These are phyloP conservation scores for Lasioglossum morio DNA, from an alignment of 2,888 invertebrate genomes.

Conservation along the genomic window DNA sequence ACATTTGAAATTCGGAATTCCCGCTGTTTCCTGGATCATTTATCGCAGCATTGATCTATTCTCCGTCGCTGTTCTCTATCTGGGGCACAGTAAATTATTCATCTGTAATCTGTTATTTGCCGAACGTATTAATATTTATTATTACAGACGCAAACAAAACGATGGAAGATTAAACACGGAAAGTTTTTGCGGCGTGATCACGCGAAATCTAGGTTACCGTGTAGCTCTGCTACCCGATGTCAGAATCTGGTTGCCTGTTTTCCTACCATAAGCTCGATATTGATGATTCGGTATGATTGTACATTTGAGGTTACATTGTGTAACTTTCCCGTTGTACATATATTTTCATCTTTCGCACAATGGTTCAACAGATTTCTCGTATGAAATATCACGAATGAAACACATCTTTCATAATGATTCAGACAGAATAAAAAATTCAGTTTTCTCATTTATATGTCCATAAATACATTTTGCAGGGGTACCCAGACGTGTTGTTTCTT, in stretches of 20 bases:
- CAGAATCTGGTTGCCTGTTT: constrained; percentile 6
- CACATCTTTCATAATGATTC: neutral
- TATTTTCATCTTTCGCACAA: neutral
- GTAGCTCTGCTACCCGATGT: constrained; percentile 11
- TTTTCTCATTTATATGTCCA: neutral
- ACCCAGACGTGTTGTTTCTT: too few relatives aligned
- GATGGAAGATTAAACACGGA: constrained; percentile 39
- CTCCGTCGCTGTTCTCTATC: constrained; percentile 20
- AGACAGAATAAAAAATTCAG: neutral
- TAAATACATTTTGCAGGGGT: neutral
- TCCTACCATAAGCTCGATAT: constrained; percentile 14
- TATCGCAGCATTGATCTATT: constrained; percentile 24
- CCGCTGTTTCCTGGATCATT: neutral
- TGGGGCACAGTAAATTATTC: constrained; percentile 43
- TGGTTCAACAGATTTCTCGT: too few relatives aligned
- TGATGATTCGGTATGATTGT: neutral
- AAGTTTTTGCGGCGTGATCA: constrained; percentile 16
- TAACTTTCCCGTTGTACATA: neutral
- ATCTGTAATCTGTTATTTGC: constrained; percentile 40
- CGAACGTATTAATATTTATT: constrained; percentile 47
- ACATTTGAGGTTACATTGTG: constrained; percentile 6
- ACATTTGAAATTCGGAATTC: neutral
- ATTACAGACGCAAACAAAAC: constrained; percentile 27
- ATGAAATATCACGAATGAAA: neutral
- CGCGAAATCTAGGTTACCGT: constrained; percentile 11